Conservation (phyloP, 2,797 vertebrate species). For the Enteromius treurensis region DNA sequence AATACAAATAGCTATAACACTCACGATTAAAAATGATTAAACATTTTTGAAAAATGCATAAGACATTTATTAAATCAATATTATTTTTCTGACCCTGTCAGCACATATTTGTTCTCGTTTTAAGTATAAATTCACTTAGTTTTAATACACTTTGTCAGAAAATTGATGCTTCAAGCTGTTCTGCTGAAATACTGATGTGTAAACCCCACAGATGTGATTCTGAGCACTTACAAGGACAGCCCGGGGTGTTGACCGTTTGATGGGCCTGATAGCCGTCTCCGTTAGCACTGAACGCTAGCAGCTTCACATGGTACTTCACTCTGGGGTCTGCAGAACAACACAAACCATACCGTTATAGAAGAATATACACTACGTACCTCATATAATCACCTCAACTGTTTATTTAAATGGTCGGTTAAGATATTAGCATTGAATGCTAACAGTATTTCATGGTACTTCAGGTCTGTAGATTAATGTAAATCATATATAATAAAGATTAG, state of each 20-base stretch:
- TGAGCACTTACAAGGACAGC: slow-evolving; percentile 91
- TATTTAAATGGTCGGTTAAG: too few relatives aligned
- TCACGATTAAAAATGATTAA: too few relatives aligned
- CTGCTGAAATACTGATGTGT: background rate
- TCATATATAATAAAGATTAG: too few relatives aligned
- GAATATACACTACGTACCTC: background rate
- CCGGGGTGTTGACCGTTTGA: slow-evolving; percentile 91
- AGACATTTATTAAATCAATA: too few relatives aligned
- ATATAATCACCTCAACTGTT: background rate
- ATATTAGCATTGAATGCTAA: too few relatives aligned
- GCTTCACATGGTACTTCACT: slow-evolving; percentile 93
- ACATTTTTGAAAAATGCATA: too few relatives aligned
- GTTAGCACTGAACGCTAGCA: slow-evolving; percentile 84
- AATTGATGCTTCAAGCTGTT: background rate
- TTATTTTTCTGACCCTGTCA: too few relatives aligned
- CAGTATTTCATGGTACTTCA: too few relatives aligned
- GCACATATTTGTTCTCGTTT: background rate
- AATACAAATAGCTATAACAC: too few relatives aligned
- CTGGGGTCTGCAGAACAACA: slow-evolving; percentile 84
- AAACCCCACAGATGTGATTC: background rate
- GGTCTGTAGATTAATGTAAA: too few relatives aligned
- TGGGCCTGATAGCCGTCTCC: slow-evolving; percentile 97
- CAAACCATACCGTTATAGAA: background rate
- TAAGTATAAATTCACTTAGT: background rate
- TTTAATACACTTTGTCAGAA: background rate